Base-by-base conservation (phyloP, 2,888 invertebrate species). In the Dryobota labecula region DNA sequence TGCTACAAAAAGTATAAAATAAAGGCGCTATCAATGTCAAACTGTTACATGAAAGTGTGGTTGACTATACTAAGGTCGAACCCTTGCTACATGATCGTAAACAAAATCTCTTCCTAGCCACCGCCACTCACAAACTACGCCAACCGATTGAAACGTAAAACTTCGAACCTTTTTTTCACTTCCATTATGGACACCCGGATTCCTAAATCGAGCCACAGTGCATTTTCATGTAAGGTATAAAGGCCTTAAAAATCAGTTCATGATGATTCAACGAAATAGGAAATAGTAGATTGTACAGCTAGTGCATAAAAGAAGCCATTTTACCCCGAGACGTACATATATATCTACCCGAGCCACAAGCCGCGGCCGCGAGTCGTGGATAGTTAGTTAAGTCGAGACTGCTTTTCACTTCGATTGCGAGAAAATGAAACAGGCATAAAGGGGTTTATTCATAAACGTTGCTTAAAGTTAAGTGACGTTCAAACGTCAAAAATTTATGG, bases 101-200 rank as follows among this genome's bases (percentile, higher is more conserved):
- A 60, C 45, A 45, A 56, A 73, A 33, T 4, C 43, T 27, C 20
- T 33, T 56, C 9, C 41, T 2, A 63, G 3, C 9, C 54, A 60
- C 54, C 56, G 60, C 61, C 75, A 57, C 36, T 47, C 18, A 38
- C 36, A 66, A 66, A 70, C 57, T 24, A 67, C 41, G 49, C 41
- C 18, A 60, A 61, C 45, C 56, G 56, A 70, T 70, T 58, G 54
- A 70, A 72, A 56, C 49, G 24, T 66, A 67, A 79, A 79, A 74
- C 71, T 74, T 70, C 57, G 53, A 74, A 73, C 61, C 61, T 74
- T 83, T 62, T 61, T 45, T 24, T 47, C 20, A 36, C 51, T 60
- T 79, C 15, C 53, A 67, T 75, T 71, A 67, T 47, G 20, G 7
- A 1, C n/a, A n/a, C 11, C 45, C 45, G 45, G 2, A 9, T 9